Conservation (phyloP, 1,140 invertebrate genomes). For the Zaprionus nigranus region DNA sequence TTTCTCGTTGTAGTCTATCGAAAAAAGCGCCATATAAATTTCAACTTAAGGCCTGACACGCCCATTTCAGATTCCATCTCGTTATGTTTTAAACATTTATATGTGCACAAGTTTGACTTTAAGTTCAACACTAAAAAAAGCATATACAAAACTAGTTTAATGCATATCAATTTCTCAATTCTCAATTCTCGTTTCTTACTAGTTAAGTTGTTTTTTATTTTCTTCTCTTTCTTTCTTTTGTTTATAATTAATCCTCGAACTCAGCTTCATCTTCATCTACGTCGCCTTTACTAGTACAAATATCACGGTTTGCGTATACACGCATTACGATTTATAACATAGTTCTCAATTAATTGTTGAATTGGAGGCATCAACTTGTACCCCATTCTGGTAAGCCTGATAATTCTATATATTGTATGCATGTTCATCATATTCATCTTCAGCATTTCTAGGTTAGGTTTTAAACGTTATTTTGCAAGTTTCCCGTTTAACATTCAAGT, state of each 20-base stretch:
- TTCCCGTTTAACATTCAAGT: slow-evolving; percentile 2
- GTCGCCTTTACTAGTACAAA: slow-evolving; percentile 80
- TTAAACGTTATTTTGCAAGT: slow-evolving; percentile 30
- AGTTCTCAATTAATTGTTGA: slow-evolving; percentile 50
- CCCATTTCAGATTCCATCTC: slow-evolving; percentile 32
- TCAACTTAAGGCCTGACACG: slow-evolving; percentile 50
- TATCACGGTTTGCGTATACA: slow-evolving; percentile 78
- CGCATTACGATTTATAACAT: slow-evolving; percentile 55
- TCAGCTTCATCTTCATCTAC: slow-evolving; percentile 37
- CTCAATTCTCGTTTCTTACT: slow-evolving; percentile 19
- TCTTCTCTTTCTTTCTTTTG: slow-evolving; percentile 29
- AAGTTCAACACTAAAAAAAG: slow-evolving; percentile 77
- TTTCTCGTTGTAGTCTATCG: background rate
- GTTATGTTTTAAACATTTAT: slow-evolving; percentile 78
- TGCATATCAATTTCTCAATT: slow-evolving; percentile 57
- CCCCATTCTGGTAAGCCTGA: slow-evolving; percentile 19
- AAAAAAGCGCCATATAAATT: slow-evolving; percentile 43
- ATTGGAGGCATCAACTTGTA: slow-evolving; percentile 41
- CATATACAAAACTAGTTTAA: slow-evolving; percentile 81
- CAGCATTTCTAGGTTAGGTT: slow-evolving; percentile 45
- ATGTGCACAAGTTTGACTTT: slow-evolving; percentile 82
- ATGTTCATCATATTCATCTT: slow-evolving; percentile 22
- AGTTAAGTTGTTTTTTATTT: slow-evolving; percentile 28
- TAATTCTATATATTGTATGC: slow-evolving; percentile 32
- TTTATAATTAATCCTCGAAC: slow-evolving; percentile 54